Conservation (phyloP, 2,797 vertebrate species). For the Alfaro cultratus region DNA sequence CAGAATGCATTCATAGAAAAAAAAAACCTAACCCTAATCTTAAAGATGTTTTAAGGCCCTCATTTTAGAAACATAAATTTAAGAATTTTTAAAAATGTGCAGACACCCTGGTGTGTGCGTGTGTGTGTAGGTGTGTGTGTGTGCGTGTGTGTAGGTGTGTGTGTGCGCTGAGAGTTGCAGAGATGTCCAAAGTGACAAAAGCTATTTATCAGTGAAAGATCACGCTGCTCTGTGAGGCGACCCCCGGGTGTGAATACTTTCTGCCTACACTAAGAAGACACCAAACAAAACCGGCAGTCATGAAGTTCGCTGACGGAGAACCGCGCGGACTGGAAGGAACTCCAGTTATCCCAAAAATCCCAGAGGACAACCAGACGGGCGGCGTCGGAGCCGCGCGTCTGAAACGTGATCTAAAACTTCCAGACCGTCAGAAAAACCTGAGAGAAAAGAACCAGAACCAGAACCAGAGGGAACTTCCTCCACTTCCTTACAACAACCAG, state of each 20-base stretch:
- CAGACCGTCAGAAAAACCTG: too few species aligned
- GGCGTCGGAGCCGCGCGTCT: neutral
- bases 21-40: too few species aligned
- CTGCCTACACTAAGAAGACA: constrained; percentile 23
- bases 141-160: neutral
- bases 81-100: too few species aligned
- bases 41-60: too few species aligned
- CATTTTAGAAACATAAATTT: too few species aligned
- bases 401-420: constrained; percentile 27
- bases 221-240: neutral
- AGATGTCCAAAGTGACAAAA: neutral
- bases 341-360: constrained; percentile 62
- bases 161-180: neutral
- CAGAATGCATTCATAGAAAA: too few species aligned
- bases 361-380: constrained; percentile 39
- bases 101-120: neutral
- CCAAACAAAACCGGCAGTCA: constrained; percentile 42
- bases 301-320: constrained; percentile 32
- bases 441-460: constrained; percentile 16
- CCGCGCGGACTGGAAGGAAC: constrained; percentile 49
- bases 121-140: neutral
- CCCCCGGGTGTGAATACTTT: constrained; percentile 2
- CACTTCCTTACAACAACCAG: constrained; percentile 16
- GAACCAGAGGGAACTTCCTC: constrained; percentile 9
- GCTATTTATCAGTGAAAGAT: neutral